phyloP scores from a whole-genome alignment of 2,888 invertebrate species.

The Trichopria drosophilae region DNA sequence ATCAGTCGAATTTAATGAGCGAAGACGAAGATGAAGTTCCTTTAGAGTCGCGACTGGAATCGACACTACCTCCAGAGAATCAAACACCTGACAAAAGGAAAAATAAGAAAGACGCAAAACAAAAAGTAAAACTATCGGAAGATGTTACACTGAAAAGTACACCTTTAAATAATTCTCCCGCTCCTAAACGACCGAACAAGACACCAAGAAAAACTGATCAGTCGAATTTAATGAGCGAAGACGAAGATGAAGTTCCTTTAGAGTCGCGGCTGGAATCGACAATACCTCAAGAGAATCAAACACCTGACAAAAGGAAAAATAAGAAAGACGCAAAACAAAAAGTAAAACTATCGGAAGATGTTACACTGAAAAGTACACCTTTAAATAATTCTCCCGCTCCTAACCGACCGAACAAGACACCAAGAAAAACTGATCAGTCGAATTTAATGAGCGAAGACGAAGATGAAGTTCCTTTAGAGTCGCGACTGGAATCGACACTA shows the following conservation, averaged over 20 bases:
- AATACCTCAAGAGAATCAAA: slow-evolving; percentile 4
- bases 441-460: slow-evolving; percentile 6
- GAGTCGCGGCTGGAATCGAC: neutral
- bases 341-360: slow-evolving; percentile 16
- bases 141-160: slow-evolving; percentile 45
- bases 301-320: slow-evolving; percentile 21
- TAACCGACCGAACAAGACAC: slow-evolving; percentile 44
- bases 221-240: slow-evolving; percentile 22
- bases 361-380: slow-evolving; percentile 47
- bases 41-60: neutral
- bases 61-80: neutral
- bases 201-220: slow-evolving; percentile 43
- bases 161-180: slow-evolving; percentile 40
- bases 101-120: slow-evolving; percentile 10
- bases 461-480: no score
- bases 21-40: slow-evolving; percentile 15
- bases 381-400: slow-evolving; percentile 42
- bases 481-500: no score
- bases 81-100: slow-evolving; percentile 23
- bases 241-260: slow-evolving; percentile 9
- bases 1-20: slow-evolving; percentile 16
- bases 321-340: slow-evolving; percentile 13
- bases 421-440: slow-evolving; percentile 38
- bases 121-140: slow-evolving; percentile 10
- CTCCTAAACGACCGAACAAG: slow-evolving; percentile 45